Evolutionary conservation across 2,113 vertebrate genomes (phyloP), one percentile per base, ranked within the genome.

Genomic region (Myrmophylax atrothorax): DNA sequence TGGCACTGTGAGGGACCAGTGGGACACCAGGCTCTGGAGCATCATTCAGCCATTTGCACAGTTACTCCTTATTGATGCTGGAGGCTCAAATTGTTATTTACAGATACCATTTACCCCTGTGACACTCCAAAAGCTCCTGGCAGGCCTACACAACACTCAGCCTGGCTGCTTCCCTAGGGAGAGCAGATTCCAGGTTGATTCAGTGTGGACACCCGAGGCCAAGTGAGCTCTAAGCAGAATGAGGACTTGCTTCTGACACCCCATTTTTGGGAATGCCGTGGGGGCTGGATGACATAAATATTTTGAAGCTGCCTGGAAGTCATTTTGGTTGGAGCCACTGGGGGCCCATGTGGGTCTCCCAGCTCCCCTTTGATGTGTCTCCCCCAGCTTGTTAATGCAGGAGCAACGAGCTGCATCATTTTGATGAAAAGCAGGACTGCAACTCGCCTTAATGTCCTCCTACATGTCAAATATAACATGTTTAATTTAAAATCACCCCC

Each of bases 401-500:
- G 38, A 70, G 67, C 53, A 46, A 80, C 46, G 42, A 49, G 55
- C 82, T 84, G 81, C 40, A 40, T 83, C 19, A 74, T 81, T 81
- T 80, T 42, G 47, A 56, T 18, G 49, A 37, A 81, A 90, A 92
- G 68, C 24, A 14, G 31, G 64, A 81, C 31, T 16, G 31, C 40
- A 68, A 46, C 24, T 95, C 75, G 38, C 42, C 47, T 62, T 59
- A 25, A 49, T 63, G 66, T 67, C 66, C 69, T 81, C 33, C 77
- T 53, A 14, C 2, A 4, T 59, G 62, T 89, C 44, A 66, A 93
- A 74, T 55, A 84, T 46, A 74, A 11, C 18, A 35, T 24, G 13
- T 87, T 87, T 59, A 72, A 92, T 93, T 91, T 42, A 49, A 87
- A 90, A 80, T 56, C 55, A 53, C 17, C 12, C 55, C 24, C 24